A percentile compares a stretch with the other conserved stretches of the same genome.
phyloP scores from a whole-genome alignment of 2,113 vertebrate species.

The Pteronura brasiliensis region DNA sequence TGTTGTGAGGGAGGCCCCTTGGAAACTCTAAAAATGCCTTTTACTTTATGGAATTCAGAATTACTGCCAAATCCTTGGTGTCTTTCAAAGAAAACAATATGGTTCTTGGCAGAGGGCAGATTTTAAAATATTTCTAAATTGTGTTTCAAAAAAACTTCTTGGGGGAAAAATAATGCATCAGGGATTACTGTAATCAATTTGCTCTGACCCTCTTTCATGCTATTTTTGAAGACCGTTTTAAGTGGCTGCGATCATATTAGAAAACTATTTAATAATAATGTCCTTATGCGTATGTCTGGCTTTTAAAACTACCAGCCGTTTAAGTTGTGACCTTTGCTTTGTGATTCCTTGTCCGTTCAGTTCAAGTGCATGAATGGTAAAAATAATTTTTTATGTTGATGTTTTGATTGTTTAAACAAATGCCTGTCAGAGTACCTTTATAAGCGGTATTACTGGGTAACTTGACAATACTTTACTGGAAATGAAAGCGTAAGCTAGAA shows the following conservation, averaged over 20 bases:
- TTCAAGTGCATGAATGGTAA: neutral
- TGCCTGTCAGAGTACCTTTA: neutral
- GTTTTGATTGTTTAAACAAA: neutral
- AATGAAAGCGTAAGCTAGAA: neutral
- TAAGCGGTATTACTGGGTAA: neutral
- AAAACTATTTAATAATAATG: neutral
- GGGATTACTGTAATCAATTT: neutral
- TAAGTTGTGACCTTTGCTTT: neutral
- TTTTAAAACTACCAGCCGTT: neutral
- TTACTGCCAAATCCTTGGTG: neutral
- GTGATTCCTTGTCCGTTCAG: neutral
- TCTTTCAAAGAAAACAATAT: slow-evolving; percentile 15
- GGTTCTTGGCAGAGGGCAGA: neutral
- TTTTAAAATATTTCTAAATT: slow-evolving; percentile 42
- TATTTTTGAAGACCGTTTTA: neutral
- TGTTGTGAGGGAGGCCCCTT: neutral
- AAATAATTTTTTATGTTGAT: neutral
- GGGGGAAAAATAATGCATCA: neutral
- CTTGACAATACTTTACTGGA: neutral
- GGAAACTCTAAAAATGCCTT: neutral
- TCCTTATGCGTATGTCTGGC: neutral
- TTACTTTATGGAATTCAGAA: slow-evolving; percentile 13
- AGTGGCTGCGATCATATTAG: neutral
- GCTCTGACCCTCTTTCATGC: neutral
- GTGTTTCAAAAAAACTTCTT: slow-evolving; percentile 14